Conservation (phyloP, 2,797 vertebrate genomes). For the Thalassophryne amazonica region DNA sequence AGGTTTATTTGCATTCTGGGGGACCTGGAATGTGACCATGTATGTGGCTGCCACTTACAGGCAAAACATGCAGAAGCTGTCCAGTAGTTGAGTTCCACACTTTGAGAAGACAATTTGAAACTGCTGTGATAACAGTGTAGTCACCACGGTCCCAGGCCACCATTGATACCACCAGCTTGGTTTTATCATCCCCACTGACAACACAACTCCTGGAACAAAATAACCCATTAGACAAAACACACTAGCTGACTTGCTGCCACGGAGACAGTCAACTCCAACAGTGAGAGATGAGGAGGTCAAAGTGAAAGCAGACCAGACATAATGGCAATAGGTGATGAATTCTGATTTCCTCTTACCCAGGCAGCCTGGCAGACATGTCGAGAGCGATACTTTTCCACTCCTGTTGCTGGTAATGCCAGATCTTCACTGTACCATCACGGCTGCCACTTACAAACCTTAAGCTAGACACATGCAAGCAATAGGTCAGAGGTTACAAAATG, state of each 20-base stretch:
- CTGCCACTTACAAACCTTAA: conserved; percentile 97
- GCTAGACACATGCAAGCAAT: conserved; percentile 45
- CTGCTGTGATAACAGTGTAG: conserved; percentile 90
- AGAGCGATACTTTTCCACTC: conserved; percentile 92
- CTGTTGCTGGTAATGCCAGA: conserved; percentile 96
- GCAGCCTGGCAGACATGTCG: conserved; percentile 91
- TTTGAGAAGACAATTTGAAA: conserved; percentile 97
- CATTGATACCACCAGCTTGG: conserved; percentile 97
- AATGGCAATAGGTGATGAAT: neutral
- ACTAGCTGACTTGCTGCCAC: neutral
- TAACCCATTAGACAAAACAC: neutral
- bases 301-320: neutral
- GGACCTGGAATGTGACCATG: neutral
- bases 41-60: conserved; percentile 77
- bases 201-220: conserved; percentile 73
- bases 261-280: neutral
- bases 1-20: neutral
- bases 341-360: conserved; percentile 81
- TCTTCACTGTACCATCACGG: conserved; percentile 93
- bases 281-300: too few species aligned
- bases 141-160: conserved; percentile 97
- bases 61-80: conserved; percentile 90
- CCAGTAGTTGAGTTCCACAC: conserved; percentile 91
- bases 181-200: conserved; percentile 87
- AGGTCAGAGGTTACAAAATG: neutral